Percentiles rank a stretch among this genome's conserved stretches.
These are phyloP conservation scores for Anguilla japonica DNA, from an alignment of 2,113 vertebrate species.

Conservation along the genomic window DNA sequence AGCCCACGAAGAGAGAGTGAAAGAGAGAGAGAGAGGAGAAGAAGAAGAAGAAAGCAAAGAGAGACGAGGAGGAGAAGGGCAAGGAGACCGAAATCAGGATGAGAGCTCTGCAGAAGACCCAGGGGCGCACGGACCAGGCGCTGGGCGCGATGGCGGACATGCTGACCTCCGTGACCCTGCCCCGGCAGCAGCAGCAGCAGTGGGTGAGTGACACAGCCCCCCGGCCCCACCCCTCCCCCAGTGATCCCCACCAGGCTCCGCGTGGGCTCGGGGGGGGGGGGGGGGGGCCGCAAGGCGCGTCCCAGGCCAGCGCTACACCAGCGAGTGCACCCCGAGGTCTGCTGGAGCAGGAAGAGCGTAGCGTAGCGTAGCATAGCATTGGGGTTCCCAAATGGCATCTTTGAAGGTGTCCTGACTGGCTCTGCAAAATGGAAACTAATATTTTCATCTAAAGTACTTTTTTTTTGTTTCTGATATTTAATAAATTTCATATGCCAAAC, in stretches of 20 bases:
- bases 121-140: conserved; percentile 52
- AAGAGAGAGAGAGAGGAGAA: neutral
- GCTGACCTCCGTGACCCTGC: conserved; percentile 53
- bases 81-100: conserved; percentile 43
- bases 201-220: conserved; percentile 41
- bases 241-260: neutral
- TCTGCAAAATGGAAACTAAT: too few relatives aligned
- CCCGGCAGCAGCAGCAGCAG: conserved; percentile 32
- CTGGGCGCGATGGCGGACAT: conserved; percentile 57
- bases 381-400: too few relatives aligned
- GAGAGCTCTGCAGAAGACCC: conserved; percentile 60
- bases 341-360: too few relatives aligned
- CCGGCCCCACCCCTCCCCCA: neutral
- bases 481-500: too few relatives aligned
- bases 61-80: too few relatives aligned
- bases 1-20: neutral
- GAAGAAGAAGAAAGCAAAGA: neutral
- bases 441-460: too few relatives aligned
- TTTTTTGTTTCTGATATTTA: too few relatives aligned
- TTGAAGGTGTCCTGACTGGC: too few relatives aligned
- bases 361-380: too few relatives aligned
- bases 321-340: too few relatives aligned
- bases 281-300: too few relatives aligned
- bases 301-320: too few relatives aligned
- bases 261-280: neutral